Percentiles rank a stretch among this genome's conserved stretches.
Evolutionary conservation across 2,113 vertebrate genomes (phyloP).

Genomic region (Cervus canadensis): DNA sequence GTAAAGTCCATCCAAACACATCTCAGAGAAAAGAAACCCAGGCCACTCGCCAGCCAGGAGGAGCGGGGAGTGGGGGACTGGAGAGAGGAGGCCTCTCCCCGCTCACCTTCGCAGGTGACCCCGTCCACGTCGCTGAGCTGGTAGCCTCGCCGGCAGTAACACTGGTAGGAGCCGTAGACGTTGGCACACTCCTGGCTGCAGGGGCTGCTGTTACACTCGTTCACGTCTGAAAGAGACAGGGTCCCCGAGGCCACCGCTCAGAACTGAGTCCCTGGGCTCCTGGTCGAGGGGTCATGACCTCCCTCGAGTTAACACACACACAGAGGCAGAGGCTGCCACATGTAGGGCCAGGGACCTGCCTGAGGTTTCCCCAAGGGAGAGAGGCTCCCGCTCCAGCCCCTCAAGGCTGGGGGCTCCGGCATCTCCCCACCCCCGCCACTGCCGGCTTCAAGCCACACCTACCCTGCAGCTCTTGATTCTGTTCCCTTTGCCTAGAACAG

Average conservation of each 20-base stretch:
- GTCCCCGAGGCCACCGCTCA: rapidly evolving
- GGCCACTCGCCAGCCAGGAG: neutral
- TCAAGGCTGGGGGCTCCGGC: rapidly evolving
- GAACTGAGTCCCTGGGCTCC: rapidly evolving
- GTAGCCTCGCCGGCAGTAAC: slow-evolving; percentile 96
- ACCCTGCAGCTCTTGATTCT: neutral
- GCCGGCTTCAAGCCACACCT: too few species aligned
- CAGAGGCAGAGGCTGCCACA: neutral
- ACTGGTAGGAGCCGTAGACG: slow-evolving; percentile 97
- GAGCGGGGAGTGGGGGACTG: neutral
- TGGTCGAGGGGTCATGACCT: rapidly evolving
- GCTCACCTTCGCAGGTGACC: slow-evolving; percentile 93
- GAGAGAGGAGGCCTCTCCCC: neutral
- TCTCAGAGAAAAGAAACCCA: neutral
- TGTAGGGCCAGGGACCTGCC: neutral
- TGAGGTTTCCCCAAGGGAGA: rapidly evolving
- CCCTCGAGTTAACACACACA: rapidly evolving
- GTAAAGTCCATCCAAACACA: neutral
- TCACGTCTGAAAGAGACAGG: slow-evolving; percentile 82
- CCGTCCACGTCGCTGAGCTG: slow-evolving; percentile 97
- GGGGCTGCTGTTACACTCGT: slow-evolving; percentile 91
- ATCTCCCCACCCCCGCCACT: neutral
- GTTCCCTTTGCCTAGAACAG: neutral
- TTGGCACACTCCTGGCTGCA: slow-evolving; percentile 98
- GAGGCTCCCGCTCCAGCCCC: rapidly evolving